A percentile compares a stretch with the other conserved stretches of the same genome.
These are phyloP conservation scores for Apodemia hepburni DNA, from an alignment of 2,888 invertebrate genomes.

Conservation along the genomic window DNA sequence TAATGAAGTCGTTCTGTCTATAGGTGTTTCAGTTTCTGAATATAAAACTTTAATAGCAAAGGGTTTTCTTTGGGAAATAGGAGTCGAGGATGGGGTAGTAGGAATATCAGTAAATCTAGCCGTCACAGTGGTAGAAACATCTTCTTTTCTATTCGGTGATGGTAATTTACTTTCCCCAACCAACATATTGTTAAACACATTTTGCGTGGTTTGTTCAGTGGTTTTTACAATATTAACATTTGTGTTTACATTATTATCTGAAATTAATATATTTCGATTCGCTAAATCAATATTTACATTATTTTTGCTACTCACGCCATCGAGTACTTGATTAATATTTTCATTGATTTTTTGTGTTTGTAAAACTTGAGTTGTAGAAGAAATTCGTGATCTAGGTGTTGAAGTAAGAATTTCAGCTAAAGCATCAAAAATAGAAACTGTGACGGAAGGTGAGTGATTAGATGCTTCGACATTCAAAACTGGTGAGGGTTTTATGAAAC, in stretches of 20 bases:
- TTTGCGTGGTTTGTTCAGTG: conserved; percentile 64
- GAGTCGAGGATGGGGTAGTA: conserved; percentile 51
- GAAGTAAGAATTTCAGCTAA: conserved; percentile 79
- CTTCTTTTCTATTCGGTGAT: conserved; percentile 55
- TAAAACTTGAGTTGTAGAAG: conserved; percentile 61
- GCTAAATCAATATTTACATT: conserved; percentile 71
- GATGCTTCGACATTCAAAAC: conserved; percentile 78
- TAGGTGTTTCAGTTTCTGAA: conserved; percentile 63
- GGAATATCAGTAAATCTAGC: conserved; percentile 38
- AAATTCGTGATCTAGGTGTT: conserved; percentile 64
- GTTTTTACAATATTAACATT: conserved; percentile 73
- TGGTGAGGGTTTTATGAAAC: conserved; percentile 66
- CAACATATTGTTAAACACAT: conserved; percentile 71
- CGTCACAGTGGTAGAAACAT: conserved; percentile 48
- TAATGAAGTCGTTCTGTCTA: conserved; percentile 64
- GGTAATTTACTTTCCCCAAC: conserved; percentile 63
- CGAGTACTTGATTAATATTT: conserved; percentile 62
- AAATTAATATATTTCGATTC: conserved; percentile 52
- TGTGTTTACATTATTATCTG: conserved; percentile 59
- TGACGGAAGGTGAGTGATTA: conserved; percentile 78
- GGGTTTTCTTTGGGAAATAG: conserved; percentile 68
- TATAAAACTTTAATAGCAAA: conserved; percentile 73
- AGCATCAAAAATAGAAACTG: conserved; percentile 81
- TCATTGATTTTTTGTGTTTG: conserved; percentile 56
- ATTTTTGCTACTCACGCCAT: conserved; percentile 75